These are phyloP conservation scores for Philonicus albiceps DNA, from an alignment of 2,888 invertebrate species.

Conservation along the genomic window DNA sequence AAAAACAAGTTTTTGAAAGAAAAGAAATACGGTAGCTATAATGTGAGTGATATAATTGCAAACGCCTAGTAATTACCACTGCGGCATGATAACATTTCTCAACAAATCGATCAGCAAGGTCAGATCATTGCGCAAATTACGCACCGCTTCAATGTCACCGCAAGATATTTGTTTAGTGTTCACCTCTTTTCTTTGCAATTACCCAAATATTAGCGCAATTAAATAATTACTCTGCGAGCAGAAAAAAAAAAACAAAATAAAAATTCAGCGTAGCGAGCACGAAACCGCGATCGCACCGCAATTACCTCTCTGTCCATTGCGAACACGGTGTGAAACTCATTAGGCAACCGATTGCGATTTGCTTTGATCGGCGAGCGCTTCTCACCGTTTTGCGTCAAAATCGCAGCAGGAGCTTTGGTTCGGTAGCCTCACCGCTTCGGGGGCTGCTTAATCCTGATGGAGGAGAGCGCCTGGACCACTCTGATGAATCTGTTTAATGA, in stretches of 20 bases:
- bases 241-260: background rate
- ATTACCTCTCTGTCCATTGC: background rate
- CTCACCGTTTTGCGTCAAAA: background rate
- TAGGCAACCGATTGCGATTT: conserved; percentile 7
- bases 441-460: background rate
- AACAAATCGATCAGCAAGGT: background rate
- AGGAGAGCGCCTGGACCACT: background rate
- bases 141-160: background rate
- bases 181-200: background rate
- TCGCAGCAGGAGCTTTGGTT: conserved; percentile 1
- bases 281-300: background rate
- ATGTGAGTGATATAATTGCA: background rate
- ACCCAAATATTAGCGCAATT: background rate
- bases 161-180: background rate
- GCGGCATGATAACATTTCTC: background rate
- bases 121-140: background rate
- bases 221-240: background rate
- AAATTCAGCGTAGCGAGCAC: background rate
- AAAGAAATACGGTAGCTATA: background rate
- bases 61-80: background rate
- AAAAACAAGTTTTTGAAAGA: background rate
- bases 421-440: background rate
- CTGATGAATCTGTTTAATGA: conserved; percentile 12
- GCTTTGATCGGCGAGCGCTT: conserved; percentile 3
- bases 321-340: background rate